phyloP scores from a whole-genome alignment of 2,113 vertebrate genomes.

The Hypomesus transpacificus region DNA sequence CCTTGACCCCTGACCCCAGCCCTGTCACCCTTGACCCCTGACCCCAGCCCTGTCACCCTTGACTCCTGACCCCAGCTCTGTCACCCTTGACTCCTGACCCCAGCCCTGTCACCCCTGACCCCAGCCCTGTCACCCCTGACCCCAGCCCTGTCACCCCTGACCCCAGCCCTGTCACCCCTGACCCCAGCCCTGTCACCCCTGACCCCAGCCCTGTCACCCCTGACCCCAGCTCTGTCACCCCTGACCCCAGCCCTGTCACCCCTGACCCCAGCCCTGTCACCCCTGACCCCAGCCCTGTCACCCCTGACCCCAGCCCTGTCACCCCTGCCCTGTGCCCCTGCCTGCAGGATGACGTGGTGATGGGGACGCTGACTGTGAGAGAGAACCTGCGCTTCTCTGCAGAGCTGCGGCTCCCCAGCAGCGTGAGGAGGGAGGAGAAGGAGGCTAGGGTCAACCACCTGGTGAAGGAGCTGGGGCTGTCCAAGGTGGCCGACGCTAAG shows the following conservation, averaged over 20 bases:
- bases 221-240: too few relatives aligned
- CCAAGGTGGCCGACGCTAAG: slow-evolving; percentile 89
- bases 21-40: not conserved
- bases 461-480: slow-evolving; percentile 83
- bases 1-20: not conserved
- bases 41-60: not conserved
- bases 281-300: too few relatives aligned
- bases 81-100: not conserved
- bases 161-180: too few relatives aligned
- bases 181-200: not conserved
- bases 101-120: too few relatives aligned
- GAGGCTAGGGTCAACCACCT: slow-evolving; percentile 77
- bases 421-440: slow-evolving; percentile 77
- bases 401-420: slow-evolving; percentile 82
- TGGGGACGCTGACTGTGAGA: slow-evolving; percentile 91
- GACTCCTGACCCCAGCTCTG: not conserved
- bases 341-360: slow-evolving; percentile 86
- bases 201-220: not conserved
- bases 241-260: not conserved
- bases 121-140: too few relatives aligned
- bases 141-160: too few relatives aligned
- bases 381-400: slow-evolving; percentile 94
- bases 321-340: not conserved
- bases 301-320: not conserved
- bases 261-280: not conserved